Evolutionary conservation across 2,888 invertebrate species (phyloP).

Genomic region (Opisthograptis luteolata): DNA sequence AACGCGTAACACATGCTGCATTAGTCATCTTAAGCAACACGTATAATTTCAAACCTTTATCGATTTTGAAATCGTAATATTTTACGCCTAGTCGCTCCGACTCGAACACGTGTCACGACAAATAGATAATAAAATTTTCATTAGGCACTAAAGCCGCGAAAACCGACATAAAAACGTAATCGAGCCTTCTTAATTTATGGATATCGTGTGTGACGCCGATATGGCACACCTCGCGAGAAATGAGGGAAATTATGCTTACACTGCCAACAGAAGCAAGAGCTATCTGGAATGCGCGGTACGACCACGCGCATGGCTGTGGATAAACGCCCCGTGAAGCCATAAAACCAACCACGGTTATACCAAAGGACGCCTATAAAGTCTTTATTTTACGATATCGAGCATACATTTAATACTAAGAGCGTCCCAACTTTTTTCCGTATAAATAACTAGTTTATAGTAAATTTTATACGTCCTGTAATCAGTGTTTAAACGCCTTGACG

Average conservation of each 20-base stretch:
- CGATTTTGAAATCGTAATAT: conserved; percentile 29
- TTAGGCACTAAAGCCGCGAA: conserved; percentile 35
- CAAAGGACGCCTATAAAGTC: conserved; percentile 83
- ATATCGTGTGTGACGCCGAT: conserved; percentile 27
- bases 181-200: conserved; percentile 33
- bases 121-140: conserved; percentile 37
- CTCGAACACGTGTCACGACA: conserved; percentile 29
- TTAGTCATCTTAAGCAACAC: conserved; percentile 33
- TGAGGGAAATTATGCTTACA: conserved; percentile 58
- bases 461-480: conserved; percentile 68
- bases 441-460: conserved; percentile 74
- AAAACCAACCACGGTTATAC: conserved; percentile 79
- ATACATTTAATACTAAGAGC: conserved; percentile 81
- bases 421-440: conserved; percentile 74
- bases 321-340: conserved; percentile 81
- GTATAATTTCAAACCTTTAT: conserved; percentile 25
- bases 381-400: conserved; percentile 80
- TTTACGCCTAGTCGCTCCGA: conserved; percentile 25
- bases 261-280: conserved; percentile 57
- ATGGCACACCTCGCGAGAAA: conserved; percentile 14
- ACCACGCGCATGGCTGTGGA: conserved; percentile 65
- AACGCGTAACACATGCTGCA: conserved; percentile 30
- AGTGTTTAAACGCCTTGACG: conserved; percentile 60
- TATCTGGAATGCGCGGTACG: conserved; percentile 70
- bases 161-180: conserved; percentile 33